Percentiles rank a stretch among this genome's conserved stretches.
These are phyloP conservation scores for Dryas iulia DNA, from an alignment of 1,140 invertebrate species.

Conservation along the genomic window DNA sequence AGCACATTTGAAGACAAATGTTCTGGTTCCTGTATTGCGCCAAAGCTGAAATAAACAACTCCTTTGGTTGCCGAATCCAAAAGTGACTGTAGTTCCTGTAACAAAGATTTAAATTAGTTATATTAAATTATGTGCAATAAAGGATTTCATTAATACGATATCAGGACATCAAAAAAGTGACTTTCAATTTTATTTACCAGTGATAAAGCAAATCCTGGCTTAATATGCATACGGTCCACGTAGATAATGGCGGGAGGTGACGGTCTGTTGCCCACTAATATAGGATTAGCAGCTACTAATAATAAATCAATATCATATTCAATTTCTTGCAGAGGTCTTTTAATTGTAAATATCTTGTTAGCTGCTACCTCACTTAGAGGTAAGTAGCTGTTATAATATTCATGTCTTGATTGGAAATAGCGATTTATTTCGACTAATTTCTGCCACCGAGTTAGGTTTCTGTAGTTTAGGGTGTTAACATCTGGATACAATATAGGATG, in stretches of 20 bases:
- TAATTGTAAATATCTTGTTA: constrained; percentile 58
- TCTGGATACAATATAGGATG: constrained; percentile 66
- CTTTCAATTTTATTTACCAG: constrained; percentile 51
- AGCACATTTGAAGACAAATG: constrained; percentile 60
- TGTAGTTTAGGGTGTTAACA: constrained; percentile 55
- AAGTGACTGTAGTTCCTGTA: constrained; percentile 72
- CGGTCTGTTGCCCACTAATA: constrained; percentile 63
- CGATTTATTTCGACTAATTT: constrained; percentile 59
- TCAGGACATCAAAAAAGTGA: constrained; percentile 3
- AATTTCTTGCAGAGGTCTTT: constrained; percentile 54
- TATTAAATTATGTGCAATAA: too few species aligned
- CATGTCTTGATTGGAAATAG: constrained; percentile 50
- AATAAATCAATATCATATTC: constrained; percentile 70
- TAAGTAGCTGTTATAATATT: constrained; percentile 65
- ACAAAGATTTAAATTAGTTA: too few species aligned
- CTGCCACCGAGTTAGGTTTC: constrained; percentile 56
- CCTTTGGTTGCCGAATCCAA: constrained; percentile 75
- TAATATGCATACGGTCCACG: constrained; percentile 80
- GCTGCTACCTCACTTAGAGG: constrained; percentile 60
- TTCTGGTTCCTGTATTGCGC: constrained; percentile 73
- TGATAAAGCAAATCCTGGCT: constrained; percentile 62
- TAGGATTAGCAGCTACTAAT: constrained; percentile 55
- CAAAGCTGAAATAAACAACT: constrained; percentile 80
- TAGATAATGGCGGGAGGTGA: constrained; percentile 74
- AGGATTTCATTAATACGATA: too few species aligned